These are phyloP conservation scores for Nycticebus coucang DNA, from an alignment of 2,113 vertebrate genomes.

Conservation along the genomic window DNA sequence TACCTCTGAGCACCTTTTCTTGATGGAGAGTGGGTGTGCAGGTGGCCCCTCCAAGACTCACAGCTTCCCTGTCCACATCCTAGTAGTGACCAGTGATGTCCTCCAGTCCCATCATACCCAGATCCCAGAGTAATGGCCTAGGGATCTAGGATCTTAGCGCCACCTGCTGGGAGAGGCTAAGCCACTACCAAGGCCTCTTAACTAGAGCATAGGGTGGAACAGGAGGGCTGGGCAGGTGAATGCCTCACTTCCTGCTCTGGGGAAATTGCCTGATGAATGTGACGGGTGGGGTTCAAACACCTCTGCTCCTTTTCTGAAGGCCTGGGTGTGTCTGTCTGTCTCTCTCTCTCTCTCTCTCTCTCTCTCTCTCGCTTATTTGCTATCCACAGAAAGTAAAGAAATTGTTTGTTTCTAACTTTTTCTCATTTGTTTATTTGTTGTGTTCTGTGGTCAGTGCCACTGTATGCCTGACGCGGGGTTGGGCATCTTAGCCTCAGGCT, in stretches of 20 bases:
- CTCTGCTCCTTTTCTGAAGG: neutral
- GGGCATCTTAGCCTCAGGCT: neutral
- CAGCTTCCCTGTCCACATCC: neutral
- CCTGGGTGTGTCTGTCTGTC: too few species aligned
- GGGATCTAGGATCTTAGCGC: too few species aligned
- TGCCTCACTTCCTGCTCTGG: neutral
- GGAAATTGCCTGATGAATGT: neutral
- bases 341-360: too few species aligned
- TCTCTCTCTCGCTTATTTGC: neutral
- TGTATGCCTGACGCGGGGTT: neutral
- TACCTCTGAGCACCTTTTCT: neutral
- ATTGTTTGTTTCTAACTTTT: neutral
- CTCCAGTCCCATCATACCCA: neutral
- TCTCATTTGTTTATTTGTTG: neutral
- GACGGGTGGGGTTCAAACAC: neutral
- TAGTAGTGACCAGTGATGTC: neutral
- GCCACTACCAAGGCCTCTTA: neutral
- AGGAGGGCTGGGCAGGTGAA: neutral
- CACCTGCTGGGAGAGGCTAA: neutral
- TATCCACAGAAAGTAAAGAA: neutral
- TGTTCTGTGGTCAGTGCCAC: neutral
- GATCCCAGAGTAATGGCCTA: neutral
- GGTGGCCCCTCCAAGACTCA: neutral
- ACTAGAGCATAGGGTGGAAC: neutral
- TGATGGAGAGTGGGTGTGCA: neutral